Conservation (phyloP, 2,888 invertebrate species). For the Notodonta ziczac region DNA sequence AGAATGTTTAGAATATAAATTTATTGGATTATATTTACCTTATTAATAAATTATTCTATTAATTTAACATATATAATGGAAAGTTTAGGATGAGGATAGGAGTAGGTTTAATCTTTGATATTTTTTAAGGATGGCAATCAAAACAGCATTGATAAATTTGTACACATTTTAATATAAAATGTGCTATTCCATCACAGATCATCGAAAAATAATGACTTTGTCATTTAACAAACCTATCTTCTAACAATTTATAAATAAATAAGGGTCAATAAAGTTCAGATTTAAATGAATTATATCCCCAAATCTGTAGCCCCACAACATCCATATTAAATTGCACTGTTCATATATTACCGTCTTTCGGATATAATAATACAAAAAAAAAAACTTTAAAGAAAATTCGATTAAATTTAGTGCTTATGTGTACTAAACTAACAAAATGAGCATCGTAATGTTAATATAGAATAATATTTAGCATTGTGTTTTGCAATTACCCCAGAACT, state of each 20-base stretch:
- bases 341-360: too few relatives aligned
- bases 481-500: too few relatives aligned
- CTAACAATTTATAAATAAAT: not conserved
- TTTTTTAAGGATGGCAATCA: constrained; percentile 54
- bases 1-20: constrained; percentile 11
- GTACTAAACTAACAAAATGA: too few relatives aligned
- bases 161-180: constrained; percentile 83
- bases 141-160: constrained; percentile 60
- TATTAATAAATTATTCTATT: not conserved
- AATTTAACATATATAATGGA: not conserved
- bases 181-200: constrained; percentile 74
- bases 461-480: too few relatives aligned
- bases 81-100: constrained; percentile 18
- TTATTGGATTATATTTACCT: constrained; percentile 3
- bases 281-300: not conserved
- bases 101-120: constrained; percentile 11
- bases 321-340: not conserved
- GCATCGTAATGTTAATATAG: too few relatives aligned
- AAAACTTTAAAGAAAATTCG: too few relatives aligned
- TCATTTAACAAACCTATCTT: constrained; percentile 39
- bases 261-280: not conserved
- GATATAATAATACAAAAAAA: too few relatives aligned
- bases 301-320: not conserved
- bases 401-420: too few relatives aligned
- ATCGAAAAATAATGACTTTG: constrained; percentile 46